Evolutionary conservation across 2,113 vertebrate species (phyloP), one percentile per base, ranked within the genome.

Genomic region (Halcyon malimbica): DNA sequence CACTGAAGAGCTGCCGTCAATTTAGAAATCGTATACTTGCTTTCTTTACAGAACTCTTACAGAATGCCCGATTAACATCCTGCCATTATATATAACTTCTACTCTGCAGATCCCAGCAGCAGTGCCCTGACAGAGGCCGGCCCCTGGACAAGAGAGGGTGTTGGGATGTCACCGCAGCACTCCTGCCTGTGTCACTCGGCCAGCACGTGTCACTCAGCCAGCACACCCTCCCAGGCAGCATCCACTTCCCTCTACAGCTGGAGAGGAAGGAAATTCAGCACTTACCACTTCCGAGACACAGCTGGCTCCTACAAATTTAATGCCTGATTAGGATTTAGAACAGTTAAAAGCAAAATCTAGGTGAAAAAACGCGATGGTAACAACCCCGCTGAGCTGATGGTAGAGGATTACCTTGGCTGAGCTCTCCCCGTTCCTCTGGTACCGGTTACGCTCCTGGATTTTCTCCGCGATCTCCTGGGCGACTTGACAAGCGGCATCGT

Each of bases 401-500:
- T 23, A 5, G 54, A 37, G 16, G 6, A 23, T 75, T 97, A 99
- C 99, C 99, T 99, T 99, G 26, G 98, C 96, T 31, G 98, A 97
- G 96, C 98, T 99, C 39, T 99, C 99, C 69, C 99, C 99, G 51
- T 98, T 99, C 84, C 99, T 98, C 93, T 99, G 98, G 93, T 96
- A 98, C 57, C 98, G 98, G 97, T 98, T 99, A 39, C 99, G 97
- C 88, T 99, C 99, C 96, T 99, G 99, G 77, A 99, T 98, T 86
- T 98, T 99, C 98, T 99, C 99, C 16, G 99, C 99, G 63, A 98
- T 97, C 92, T 99, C 99, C 91, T 99, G 99, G 33, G 99, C 98
- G 88, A 99, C 94, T 25, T 98, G 98, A 77, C 98, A 99, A 7
- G 99, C 97, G 80, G 98, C 98, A 78, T 99, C 99, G 20, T 99